These are phyloP conservation scores for Pristionchus entomophagus DNA, from an alignment of 2,888 invertebrate species.

Conservation along the genomic window DNA sequence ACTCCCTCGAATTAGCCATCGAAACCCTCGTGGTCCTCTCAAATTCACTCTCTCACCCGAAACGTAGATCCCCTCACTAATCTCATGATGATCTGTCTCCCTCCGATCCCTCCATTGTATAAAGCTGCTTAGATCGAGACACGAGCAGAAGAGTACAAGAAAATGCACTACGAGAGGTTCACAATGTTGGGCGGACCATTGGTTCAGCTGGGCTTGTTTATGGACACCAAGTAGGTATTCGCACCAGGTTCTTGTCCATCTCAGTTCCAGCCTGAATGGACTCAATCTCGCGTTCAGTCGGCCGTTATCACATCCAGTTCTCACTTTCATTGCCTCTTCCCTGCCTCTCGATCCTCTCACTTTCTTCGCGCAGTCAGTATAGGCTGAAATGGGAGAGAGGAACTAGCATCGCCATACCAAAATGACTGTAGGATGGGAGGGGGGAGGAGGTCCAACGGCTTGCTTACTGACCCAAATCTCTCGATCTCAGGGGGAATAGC, in stretches of 20 bases:
- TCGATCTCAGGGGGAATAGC: not conserved
- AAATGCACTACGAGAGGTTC: not conserved
- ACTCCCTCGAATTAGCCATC: not conserved
- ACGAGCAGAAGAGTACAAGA: not conserved
- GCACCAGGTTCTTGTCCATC: too few species aligned
- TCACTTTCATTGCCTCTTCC: slow-evolving; percentile 32
- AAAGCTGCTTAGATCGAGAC: slow-evolving; percentile 25
- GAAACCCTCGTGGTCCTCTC: not conserved
- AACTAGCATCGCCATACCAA: slow-evolving; percentile 42
- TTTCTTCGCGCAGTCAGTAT: not conserved
- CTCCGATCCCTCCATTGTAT: slow-evolving; percentile 13
- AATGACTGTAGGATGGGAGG: not conserved
- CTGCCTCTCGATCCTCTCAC: too few species aligned
- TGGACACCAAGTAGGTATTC: too few species aligned
- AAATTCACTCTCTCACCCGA: not conserved
- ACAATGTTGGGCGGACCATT: not conserved
- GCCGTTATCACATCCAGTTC: slow-evolving; percentile 21
- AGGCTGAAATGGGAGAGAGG: not conserved
- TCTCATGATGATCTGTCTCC: slow-evolving; percentile 22
- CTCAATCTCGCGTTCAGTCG: not conserved
- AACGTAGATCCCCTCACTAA: not conserved
- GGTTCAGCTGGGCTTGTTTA: not conserved
- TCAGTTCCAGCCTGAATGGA: too few species aligned
- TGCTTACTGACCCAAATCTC: slow-evolving; percentile 30
- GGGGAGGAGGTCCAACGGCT: not conserved